phyloP scores from a whole-genome alignment of 2,888 invertebrate species.

The Hedychridium roseum region DNA sequence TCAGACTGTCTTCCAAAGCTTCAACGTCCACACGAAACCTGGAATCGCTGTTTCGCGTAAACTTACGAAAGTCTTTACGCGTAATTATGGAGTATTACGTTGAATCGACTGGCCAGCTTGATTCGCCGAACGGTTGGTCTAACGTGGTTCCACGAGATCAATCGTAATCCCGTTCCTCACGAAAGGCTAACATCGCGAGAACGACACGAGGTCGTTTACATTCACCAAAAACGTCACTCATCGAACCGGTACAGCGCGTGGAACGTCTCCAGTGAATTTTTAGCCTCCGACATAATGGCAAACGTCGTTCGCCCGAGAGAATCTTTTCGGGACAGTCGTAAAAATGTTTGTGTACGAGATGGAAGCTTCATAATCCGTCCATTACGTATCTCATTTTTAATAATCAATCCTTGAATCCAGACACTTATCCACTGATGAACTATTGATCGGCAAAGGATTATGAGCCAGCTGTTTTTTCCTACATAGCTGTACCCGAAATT shows the following conservation, averaged over 20 bases:
- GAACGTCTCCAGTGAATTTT: neutral
- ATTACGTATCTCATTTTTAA: too few relatives aligned
- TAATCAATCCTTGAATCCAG: neutral
- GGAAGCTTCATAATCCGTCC: too few relatives aligned
- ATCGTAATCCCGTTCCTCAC: neutral
- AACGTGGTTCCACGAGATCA: neutral
- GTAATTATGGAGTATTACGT: neutral
- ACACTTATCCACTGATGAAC: too few relatives aligned
- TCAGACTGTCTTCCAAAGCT: too few relatives aligned
- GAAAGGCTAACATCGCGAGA: neutral
- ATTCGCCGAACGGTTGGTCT: neutral
- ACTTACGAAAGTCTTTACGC: neutral
- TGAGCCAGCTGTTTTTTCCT: too few relatives aligned
- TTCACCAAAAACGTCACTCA: conserved; percentile 1
- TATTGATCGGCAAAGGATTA: too few relatives aligned
- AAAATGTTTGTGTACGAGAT: too few relatives aligned
- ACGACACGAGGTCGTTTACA: conserved; percentile 8
- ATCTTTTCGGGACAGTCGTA: too few relatives aligned
- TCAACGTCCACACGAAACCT: too few relatives aligned
- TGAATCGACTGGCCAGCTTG: neutral
- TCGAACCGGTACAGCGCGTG: neutral
- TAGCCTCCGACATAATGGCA: neutral
- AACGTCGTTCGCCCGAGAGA: too few relatives aligned
- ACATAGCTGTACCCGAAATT: too few relatives aligned
- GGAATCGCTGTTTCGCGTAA: conserved; percentile 9